A percentile compares a stretch with the other conserved stretches of the same genome.
Evolutionary conservation across 2,113 vertebrate species (phyloP).

Genomic region (Tiliqua scincoides): DNA sequence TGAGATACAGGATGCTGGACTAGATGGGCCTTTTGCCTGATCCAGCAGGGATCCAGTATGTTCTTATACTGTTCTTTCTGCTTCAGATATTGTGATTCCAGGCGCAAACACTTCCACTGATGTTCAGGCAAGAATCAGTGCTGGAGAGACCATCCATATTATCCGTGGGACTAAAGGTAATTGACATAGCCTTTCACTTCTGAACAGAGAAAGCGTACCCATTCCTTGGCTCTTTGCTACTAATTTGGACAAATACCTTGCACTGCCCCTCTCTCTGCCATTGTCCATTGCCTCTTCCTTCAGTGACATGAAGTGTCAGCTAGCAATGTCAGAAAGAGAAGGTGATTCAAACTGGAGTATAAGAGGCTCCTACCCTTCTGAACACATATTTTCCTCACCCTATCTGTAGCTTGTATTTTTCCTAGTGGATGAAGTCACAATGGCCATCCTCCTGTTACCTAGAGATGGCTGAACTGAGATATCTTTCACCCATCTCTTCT

Average conservation of each 20-base stretch:
- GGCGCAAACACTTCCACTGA: conserved; percentile 95
- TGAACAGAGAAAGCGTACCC: not conserved
- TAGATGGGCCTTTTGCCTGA: too few relatives aligned
- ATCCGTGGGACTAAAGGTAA: conserved; percentile 97
- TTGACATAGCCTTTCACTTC: not conserved
- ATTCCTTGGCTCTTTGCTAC: not conserved
- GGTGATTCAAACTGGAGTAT: too few relatives aligned
- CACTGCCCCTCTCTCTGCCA: not conserved
- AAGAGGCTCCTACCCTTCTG: not conserved
- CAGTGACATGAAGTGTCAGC: not conserved
- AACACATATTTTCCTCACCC: not conserved
- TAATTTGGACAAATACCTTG: not conserved
- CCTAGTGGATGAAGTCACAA: not conserved
- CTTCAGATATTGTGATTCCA: conserved; percentile 97
- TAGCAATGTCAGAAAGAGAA: not conserved
- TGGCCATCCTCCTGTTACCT: not conserved
- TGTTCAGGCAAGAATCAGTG: conserved; percentile 94
- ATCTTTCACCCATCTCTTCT: conserved; percentile 15
- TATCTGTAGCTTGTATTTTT: not conserved
- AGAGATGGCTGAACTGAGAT: not conserved
- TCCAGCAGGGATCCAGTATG: too few relatives aligned
- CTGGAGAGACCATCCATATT: conserved; percentile 96
- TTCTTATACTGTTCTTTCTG: conserved; percentile 37
- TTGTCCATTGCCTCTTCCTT: not conserved
- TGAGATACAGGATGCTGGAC: not conserved